Percentiles rank a stretch among this genome's conserved stretches.
Evolutionary conservation across 1,140 invertebrate species (phyloP).

Genomic region (Sarcophaga peregrina): DNA sequence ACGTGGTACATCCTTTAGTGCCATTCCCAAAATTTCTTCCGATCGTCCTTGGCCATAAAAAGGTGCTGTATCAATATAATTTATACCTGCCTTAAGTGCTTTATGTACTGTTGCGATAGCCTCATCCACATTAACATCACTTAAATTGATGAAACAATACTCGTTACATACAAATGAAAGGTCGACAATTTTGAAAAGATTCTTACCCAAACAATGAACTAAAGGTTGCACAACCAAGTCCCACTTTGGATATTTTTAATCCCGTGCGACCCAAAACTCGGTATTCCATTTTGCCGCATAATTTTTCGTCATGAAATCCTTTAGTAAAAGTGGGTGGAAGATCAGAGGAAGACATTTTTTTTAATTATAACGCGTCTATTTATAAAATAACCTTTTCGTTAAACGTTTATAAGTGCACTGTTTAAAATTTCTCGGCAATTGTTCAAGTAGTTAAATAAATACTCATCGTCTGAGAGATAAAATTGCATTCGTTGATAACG

Average conservation of each 20-base stretch:
- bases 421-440: not conserved
- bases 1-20: slow-evolving; percentile 81
- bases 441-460: not conserved
- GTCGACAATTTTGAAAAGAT: not conserved
- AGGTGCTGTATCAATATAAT: slow-evolving; percentile 91
- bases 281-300: slow-evolving; percentile 72
- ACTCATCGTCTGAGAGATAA: no score
- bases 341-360: slow-evolving; percentile 35
- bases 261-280: slow-evolving; percentile 70
- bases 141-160: not conserved
- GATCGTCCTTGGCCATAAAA: slow-evolving; percentile 91
- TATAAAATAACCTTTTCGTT: not conserved
- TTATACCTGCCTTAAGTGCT: slow-evolving; percentile 83
- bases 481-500: no score
- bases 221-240: slow-evolving; percentile 71
- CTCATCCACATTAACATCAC: slow-evolving; percentile 69
- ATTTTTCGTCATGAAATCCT: slow-evolving; percentile 71
- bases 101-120: slow-evolving; percentile 76
- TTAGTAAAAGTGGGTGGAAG: slow-evolving; percentile 70
- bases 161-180: not conserved
- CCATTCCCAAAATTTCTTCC: slow-evolving; percentile 85
- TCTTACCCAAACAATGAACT: slow-evolving; percentile 70
- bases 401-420: not conserved
- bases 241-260: slow-evolving; percentile 70
- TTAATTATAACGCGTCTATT: not conserved